phyloP scores from a whole-genome alignment of 1,140 invertebrate genomes.

The Drosophila lacertosa region DNA sequence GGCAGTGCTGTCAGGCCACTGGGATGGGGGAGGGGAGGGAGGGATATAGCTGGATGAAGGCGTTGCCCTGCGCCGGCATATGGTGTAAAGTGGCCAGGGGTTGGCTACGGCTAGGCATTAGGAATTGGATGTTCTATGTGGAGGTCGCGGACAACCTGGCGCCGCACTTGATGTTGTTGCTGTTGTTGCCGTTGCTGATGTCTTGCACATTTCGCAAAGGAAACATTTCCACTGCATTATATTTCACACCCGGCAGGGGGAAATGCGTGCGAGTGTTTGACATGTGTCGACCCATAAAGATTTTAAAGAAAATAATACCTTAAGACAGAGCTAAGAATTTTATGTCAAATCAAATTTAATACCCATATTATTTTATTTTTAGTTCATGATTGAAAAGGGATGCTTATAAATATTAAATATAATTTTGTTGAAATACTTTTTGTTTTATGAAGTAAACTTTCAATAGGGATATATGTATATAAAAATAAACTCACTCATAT shows the following conservation, averaged over 20 bases:
- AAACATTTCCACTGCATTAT: slow-evolving; percentile 21
- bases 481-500: too few relatives aligned
- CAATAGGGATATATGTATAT: too few relatives aligned
- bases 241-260: slow-evolving; percentile 1
- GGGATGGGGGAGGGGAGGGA: background rate
- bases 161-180: slow-evolving; percentile 52
- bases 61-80: slow-evolving; percentile 42
- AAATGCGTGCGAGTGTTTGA: too few relatives aligned
- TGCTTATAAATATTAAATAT: too few relatives aligned
- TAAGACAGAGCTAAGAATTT: background rate
- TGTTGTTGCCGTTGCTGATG: too few relatives aligned
- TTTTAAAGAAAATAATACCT: background rate
- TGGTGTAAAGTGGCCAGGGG: slow-evolving; percentile 27
- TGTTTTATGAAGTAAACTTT: too few relatives aligned
- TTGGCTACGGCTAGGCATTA: slow-evolving; percentile 4
- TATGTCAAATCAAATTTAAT: too few relatives aligned
- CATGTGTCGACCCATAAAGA: background rate
- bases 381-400: too few relatives aligned
- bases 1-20: slow-evolving; percentile 31
- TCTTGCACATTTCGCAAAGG: slow-evolving; percentile 49
- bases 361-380: too few relatives aligned
- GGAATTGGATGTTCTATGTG: background rate
- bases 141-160: slow-evolving; percentile 23
- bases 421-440: too few relatives aligned
- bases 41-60: slow-evolving; percentile 17